Conservation (phyloP, 2,113 vertebrate species). For the Sterna hirundo region DNA sequence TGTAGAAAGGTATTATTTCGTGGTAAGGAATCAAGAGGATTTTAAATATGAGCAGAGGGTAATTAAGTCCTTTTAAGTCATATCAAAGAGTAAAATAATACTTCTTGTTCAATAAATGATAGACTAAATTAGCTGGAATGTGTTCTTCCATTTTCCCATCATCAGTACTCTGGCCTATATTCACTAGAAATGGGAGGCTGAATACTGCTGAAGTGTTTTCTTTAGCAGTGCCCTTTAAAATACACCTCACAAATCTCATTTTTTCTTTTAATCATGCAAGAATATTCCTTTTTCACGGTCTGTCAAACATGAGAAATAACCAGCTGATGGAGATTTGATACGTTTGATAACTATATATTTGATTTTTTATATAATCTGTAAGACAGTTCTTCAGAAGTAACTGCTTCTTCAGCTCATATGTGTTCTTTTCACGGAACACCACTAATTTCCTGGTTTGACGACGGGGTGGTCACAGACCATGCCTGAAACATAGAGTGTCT, state of each 20-base stretch:
- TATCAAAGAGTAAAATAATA: conserved; percentile 60
- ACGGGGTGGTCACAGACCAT: background rate
- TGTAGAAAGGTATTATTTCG: conserved; percentile 72
- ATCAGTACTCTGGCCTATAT: background rate
- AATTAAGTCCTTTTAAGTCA: conserved; percentile 71
- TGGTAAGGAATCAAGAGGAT: conserved; percentile 67
- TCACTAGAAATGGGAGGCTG: conserved; percentile 1
- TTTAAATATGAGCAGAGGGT: conserved; percentile 66
- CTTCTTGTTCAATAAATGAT: conserved; percentile 61
- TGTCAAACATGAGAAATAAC: background rate
- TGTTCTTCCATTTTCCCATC: conserved; percentile 26
- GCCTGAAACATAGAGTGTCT: background rate
- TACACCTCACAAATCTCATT: background rate
- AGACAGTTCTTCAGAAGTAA: background rate
- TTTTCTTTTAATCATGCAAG: background rate
- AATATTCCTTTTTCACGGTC: background rate
- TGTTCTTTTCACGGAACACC: background rate
- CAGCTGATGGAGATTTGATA: background rate
- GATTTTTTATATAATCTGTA: background rate
- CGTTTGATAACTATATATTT: background rate
- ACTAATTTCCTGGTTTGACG: background rate
- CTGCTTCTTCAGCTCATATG: background rate
- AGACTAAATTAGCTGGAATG: conserved; percentile 46
- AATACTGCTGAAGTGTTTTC: background rate
- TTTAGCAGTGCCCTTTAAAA: background rate